Evolutionary conservation across 1,140 invertebrate species (phyloP).

Genomic region (Bombus waltoni): DNA sequence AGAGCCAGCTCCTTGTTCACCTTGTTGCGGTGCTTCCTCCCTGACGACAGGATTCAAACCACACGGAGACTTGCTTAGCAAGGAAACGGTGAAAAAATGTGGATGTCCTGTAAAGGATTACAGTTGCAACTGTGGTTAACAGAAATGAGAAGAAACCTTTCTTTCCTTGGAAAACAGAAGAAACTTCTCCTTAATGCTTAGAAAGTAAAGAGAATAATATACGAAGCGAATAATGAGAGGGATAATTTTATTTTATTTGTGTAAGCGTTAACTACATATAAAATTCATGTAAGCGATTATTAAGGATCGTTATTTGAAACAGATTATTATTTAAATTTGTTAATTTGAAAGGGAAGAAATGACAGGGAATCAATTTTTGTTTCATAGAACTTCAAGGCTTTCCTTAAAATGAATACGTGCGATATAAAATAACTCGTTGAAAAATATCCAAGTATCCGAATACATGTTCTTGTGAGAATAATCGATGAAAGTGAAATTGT

Average conservation of each 20-base stretch:
- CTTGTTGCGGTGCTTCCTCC: slow-evolving; percentile 10
- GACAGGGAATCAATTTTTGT: too few relatives aligned
- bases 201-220: too few relatives aligned
- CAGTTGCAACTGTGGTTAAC: slow-evolving; percentile 34
- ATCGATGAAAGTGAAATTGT: slow-evolving; percentile 6
- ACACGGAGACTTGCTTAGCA: neutral
- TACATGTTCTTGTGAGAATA: accelerated
- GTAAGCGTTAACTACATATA: neutral
- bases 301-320: neutral
- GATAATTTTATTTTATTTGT: neutral
- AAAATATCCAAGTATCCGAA: neutral
- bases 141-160: neutral
- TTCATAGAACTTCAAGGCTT: too few relatives aligned
- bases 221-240: neutral
- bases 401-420: too few relatives aligned
- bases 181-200: neutral
- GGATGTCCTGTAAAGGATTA: slow-evolving; percentile 62
- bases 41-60: neutral
- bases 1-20: neutral
- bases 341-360: too few relatives aligned
- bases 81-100: slow-evolving; percentile 56
- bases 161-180: neutral
- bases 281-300: neutral
- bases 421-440: neutral
- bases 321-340: too few relatives aligned